Evolutionary conservation across 2,113 vertebrate genomes (phyloP).

Genomic region (Aix galericulata): DNA sequence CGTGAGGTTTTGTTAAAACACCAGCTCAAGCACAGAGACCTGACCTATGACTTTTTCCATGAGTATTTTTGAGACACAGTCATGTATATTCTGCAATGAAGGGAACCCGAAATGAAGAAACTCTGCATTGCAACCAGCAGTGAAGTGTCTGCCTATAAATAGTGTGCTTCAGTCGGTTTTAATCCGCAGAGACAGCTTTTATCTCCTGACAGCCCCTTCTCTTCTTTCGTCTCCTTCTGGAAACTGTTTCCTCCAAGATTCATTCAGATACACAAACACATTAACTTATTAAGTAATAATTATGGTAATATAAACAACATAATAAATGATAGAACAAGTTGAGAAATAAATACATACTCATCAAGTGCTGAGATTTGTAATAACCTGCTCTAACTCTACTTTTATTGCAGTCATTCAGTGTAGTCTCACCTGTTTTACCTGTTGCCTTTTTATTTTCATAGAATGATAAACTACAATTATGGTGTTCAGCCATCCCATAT

Average conservation of each 20-base stretch:
- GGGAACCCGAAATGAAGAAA: slow-evolving; percentile 22
- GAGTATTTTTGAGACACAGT: slow-evolving; percentile 18
- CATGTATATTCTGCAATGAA: neutral
- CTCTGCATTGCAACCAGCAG: neutral
- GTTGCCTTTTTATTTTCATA: slow-evolving; percentile 7
- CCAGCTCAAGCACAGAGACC: neutral
- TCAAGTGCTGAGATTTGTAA: neutral
- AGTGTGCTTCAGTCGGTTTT: slow-evolving; percentile 1
- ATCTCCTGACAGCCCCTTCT: neutral
- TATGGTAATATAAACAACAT: slow-evolving; percentile 5
- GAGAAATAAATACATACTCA: neutral
- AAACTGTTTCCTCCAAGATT: slow-evolving; percentile 34
- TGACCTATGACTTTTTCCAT: slow-evolving; percentile 8
- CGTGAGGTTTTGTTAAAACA: neutral
- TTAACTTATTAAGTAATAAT: slow-evolving; percentile 33
- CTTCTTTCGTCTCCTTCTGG: neutral
- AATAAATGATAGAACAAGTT: neutral
- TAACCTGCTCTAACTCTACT: neutral
- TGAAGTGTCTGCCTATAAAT: slow-evolving; percentile 36
- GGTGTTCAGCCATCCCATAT: neutral
- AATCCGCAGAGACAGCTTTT: neutral
- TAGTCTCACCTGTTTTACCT: slow-evolving; percentile 40
- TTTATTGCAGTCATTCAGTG: slow-evolving; percentile 1
- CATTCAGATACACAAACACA: neutral
- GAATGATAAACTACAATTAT: neutral